phyloP scores from a whole-genome alignment of 2,888 invertebrate genomes.

The Acleris sparsana region DNA sequence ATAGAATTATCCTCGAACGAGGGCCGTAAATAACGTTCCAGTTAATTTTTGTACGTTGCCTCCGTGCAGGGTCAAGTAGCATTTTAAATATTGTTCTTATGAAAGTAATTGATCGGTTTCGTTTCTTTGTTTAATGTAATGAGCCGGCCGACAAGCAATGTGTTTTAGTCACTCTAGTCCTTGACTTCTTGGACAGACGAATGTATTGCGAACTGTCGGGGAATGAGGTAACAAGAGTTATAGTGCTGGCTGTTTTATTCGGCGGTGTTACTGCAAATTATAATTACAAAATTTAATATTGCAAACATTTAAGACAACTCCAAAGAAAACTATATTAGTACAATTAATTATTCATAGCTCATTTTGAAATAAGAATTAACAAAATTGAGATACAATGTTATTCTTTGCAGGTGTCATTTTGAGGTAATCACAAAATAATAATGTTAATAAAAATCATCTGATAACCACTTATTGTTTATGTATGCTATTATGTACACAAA shows the following conservation, averaged over 20 bases:
- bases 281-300: no score
- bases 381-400: no score
- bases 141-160: constrained; percentile 50
- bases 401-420: no score
- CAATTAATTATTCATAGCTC: no score
- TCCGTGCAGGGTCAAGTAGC: constrained; percentile 63
- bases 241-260: neutral
- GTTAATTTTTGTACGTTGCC: constrained; percentile 66
- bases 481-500: no score
- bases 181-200: constrained; percentile 43
- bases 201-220: constrained; percentile 17
- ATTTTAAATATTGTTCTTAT: constrained; percentile 64
- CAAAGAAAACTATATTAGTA: no score
- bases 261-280: neutral
- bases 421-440: no score
- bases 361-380: no score
- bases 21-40: constrained; percentile 65
- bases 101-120: constrained; percentile 65
- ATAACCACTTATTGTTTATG: no score
- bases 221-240: constrained; percentile 10
- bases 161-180: constrained; percentile 49
- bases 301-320: no score
- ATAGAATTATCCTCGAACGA: constrained; percentile 63
- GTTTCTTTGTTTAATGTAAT: constrained; percentile 63
- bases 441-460: no score